Conservation (phyloP, 2,113 vertebrate genomes). For the Oryzias woworae region DNA sequence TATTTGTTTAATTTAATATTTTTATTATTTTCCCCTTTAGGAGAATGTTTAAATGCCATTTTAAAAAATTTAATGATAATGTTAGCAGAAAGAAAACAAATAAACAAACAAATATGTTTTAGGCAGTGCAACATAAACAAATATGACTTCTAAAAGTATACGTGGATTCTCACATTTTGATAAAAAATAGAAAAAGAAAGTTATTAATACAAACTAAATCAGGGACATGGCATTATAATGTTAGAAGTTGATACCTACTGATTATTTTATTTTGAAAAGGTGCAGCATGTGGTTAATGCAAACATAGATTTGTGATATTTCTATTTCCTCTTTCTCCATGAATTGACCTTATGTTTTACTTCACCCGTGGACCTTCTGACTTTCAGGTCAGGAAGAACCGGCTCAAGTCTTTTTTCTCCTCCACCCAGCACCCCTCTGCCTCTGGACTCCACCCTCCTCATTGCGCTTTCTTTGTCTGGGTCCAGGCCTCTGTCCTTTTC, state of each 20-base stretch:
- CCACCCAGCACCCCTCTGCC: constrained; percentile 12
- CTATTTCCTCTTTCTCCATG: constrained; percentile 49
- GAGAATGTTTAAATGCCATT: no score
- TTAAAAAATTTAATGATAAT: no score
- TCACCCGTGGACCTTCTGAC: constrained; percentile 46
- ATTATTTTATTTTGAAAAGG: neutral
- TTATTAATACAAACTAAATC: no score
- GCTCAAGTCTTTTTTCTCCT: constrained; percentile 8
- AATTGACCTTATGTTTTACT: constrained; percentile 53
- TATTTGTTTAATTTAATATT: no score
- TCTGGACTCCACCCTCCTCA: constrained; percentile 31
- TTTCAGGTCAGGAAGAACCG: constrained; percentile 60
- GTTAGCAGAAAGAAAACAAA: no score
- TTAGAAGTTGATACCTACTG: neutral
- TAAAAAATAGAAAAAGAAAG: no score
- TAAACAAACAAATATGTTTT: no score
- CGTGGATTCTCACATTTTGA: no score
- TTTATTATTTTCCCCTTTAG: no score
- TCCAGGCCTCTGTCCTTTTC: constrained; percentile 21
- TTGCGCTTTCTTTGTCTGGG: constrained; percentile 16
- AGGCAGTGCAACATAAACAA: no score
- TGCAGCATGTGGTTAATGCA: neutral
- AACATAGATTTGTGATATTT: neutral
- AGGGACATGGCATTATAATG: no score
- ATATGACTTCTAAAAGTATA: no score